Percentiles rank a stretch among this genome's conserved stretches.
Conservation (phyloP, 2,888 invertebrate species). For the Athetis lepigone region DNA sequence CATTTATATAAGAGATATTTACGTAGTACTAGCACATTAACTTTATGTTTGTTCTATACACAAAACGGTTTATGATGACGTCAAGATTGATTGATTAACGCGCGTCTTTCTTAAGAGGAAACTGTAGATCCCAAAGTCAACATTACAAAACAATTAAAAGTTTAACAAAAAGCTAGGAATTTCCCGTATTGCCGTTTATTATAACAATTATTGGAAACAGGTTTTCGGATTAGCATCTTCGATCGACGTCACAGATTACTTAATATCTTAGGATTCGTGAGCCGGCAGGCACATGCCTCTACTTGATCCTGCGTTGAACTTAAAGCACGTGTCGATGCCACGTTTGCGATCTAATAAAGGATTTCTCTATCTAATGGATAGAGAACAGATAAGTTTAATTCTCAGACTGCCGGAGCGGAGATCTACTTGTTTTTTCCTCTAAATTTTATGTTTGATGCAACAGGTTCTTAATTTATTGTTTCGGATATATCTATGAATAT, state of each 20-base stretch:
- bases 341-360: too few relatives aligned
- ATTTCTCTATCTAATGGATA: too few relatives aligned
- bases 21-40: neutral
- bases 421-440: too few relatives aligned
- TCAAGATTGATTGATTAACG: slow-evolving; percentile 24
- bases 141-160: slow-evolving; percentile 7
- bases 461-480: too few relatives aligned
- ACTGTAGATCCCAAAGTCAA: slow-evolving; percentile 32
- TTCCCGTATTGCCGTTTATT: neutral
- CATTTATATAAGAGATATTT: slow-evolving; percentile 11
- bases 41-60: slow-evolving; percentile 14
- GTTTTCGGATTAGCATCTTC: neutral
- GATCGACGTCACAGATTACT: neutral
- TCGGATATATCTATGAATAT: too few relatives aligned
- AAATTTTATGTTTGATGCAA: neutral
- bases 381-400: too few relatives aligned
- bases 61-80: slow-evolving; percentile 26
- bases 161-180: slow-evolving; percentile 12
- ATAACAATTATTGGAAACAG: slow-evolving; percentile 18
- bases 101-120: slow-evolving; percentile 4
- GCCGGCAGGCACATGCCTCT: too few relatives aligned
- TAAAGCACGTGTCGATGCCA: neutral
- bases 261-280: neutral
- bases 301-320: neutral
- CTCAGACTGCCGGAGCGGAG: too few relatives aligned